Evolutionary conservation across 2,888 invertebrate species (phyloP).

Genomic region (Tridacna crocea): DNA sequence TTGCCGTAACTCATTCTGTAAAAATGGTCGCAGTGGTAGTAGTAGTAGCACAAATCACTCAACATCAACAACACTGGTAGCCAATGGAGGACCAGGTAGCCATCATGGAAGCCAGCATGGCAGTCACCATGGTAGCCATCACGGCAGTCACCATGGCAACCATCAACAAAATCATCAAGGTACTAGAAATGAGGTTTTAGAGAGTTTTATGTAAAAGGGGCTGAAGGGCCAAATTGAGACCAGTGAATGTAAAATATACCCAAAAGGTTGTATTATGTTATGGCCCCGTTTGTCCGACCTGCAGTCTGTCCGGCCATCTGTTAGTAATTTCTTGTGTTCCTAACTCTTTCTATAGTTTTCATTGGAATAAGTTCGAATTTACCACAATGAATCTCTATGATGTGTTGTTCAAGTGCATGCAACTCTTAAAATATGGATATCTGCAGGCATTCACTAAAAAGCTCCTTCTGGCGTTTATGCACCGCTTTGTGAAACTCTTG

Average conservation of each 20-base stretch:
- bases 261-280: too few relatives aligned
- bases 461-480: too few relatives aligned
- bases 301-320: too few relatives aligned
- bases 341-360: too few relatives aligned
- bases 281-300: too few relatives aligned
- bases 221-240: background rate
- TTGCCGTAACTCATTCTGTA: slow-evolving; percentile 77
- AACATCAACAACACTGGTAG: slow-evolving; percentile 56
- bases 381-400: too few relatives aligned
- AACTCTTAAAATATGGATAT: too few relatives aligned
- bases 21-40: slow-evolving; percentile 66
- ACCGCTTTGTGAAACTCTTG: too few relatives aligned
- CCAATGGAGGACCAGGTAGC: slow-evolving; percentile 68
- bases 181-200: background rate
- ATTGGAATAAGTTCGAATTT: too few relatives aligned
- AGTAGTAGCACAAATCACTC: slow-evolving; percentile 32
- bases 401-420: too few relatives aligned
- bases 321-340: too few relatives aligned
- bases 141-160: slow-evolving; percentile 46
- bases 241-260: background rate
- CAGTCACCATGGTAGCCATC: slow-evolving; percentile 40
- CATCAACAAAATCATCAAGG: slow-evolving; percentile 35
- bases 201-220: background rate
- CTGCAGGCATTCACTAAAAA: too few relatives aligned
- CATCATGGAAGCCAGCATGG: slow-evolving; percentile 57